Evolutionary conservation across 2,888 invertebrate species (phyloP).

Genomic region (Hirtodrosophila confusa): DNA sequence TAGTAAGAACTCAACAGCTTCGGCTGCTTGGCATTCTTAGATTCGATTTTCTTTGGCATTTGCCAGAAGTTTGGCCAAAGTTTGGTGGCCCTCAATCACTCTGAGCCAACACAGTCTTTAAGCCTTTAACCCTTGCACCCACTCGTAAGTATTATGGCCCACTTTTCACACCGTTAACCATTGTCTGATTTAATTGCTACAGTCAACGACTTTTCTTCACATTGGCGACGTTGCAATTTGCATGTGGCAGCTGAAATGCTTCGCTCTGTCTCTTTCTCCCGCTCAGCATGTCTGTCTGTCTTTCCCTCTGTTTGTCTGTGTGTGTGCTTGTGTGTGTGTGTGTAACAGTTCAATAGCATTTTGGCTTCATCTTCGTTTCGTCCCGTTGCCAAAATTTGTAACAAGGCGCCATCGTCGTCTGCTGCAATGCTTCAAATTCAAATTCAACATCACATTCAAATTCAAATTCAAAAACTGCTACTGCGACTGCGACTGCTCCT

Average conservation of each 20-base stretch:
- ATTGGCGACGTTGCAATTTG: too few relatives aligned
- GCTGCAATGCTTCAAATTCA: constrained; percentile 56
- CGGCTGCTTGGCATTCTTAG: too few relatives aligned
- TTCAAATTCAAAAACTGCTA: constrained; percentile 53
- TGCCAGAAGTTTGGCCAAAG: constrained; percentile 1
- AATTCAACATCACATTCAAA: constrained; percentile 32
- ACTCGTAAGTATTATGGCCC: constrained; percentile 24
- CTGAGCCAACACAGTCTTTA: neutral
- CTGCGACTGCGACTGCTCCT: constrained; percentile 22
- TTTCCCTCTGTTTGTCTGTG: constrained; percentile 16
- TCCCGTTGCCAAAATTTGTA: constrained; percentile 27
- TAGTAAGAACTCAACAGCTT: too few relatives aligned
- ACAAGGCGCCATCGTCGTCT: constrained; percentile 40
- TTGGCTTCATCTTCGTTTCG: constrained; percentile 14
- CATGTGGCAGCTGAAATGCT: neutral
- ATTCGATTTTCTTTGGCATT: constrained; percentile 1
- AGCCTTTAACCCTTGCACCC: constrained; percentile 17
- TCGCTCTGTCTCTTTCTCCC: constrained; percentile 2
- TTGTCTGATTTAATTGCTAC: constrained; percentile 63
- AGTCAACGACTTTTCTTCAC: constrained; percentile 28
- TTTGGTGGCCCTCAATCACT: neutral
- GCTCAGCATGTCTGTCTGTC: constrained; percentile 20
- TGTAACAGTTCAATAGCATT: constrained; percentile 55
- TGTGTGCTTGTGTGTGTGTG: constrained; percentile 4
- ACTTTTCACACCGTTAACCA: constrained; percentile 38